Base-by-base conservation (phyloP, 2,888 invertebrate species). In the Prosopocoilus inquinatus region DNA sequence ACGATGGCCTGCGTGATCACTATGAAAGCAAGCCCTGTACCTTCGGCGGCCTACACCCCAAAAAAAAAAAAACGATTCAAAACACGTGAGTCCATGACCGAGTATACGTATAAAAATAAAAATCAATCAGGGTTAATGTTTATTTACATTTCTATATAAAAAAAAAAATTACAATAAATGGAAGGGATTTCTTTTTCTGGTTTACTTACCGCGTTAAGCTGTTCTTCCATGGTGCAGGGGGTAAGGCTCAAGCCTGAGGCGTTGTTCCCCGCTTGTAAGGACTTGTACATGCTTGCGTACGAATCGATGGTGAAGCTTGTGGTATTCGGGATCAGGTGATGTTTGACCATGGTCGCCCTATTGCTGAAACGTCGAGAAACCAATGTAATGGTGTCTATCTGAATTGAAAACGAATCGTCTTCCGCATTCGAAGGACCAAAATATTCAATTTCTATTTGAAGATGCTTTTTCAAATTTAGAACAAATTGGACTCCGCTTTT, bases 1-100 rank as follows among this genome's bases (percentile, higher is more conserved):
- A 95, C 90, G 70, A 96, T 96, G 4, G 96, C 96, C 75, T 96
- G 94, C 0, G 96, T 96, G 80, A 96, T 96, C n/a, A 96, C 94
- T 61, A 96, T 95, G 78, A 96, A 96, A 0, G 96, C 96, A 46
- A 96, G 79, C 1, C 96, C 96, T 1, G 96, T 96, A 46, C 96
- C 96, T 79, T 96, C 94, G 32, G 95, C 96, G 16, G 95, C 96
- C 93, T 94, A 74, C 8, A 78, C 75, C 53, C 9, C 41, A 55
- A 45, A 45, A 15, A 8, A 3, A 46, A 9, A 46, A 13, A 8
- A 38, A 15, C 13, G 5, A 7, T 13, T 13, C 13, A 15, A 3
- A 38, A 5, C 12, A 38, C 3, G 38, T 38, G 38, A 5, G 15
- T 13, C 8, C 8, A 38, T 13, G 38, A 38, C 4, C 9, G 9